Percentiles rank a stretch among this genome's conserved stretches.
These are phyloP conservation scores for Mayetiola destructor DNA, from an alignment of 2,888 invertebrate genomes.

Conservation along the genomic window DNA sequence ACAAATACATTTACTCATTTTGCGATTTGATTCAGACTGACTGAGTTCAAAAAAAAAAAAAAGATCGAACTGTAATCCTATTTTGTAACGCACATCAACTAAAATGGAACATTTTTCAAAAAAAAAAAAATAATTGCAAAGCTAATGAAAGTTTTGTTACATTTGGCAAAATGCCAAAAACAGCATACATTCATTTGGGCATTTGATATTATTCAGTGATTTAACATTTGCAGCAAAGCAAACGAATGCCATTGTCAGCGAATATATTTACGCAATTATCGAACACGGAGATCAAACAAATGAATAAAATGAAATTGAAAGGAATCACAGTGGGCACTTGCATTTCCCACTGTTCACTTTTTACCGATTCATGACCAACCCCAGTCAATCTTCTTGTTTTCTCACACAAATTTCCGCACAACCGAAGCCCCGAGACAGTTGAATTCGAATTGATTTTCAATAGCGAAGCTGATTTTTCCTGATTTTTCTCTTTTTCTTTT, in stretches of 20 bases:
- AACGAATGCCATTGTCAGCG: neutral
- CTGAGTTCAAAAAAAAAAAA: no score
- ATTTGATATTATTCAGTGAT: neutral
- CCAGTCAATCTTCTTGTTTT: no score
- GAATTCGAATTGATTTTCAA: slow-evolving; percentile 13
- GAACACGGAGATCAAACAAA: neutral
- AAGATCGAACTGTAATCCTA: no score
- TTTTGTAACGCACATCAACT: no score
- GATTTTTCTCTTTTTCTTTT: no score
- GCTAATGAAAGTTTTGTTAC: slow-evolving; percentile 10
- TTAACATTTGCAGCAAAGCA: neutral
- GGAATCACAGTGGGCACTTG: neutral
- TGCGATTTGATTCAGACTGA: no score
- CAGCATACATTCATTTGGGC: neutral
- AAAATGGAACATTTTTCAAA: slow-evolving; percentile 2
- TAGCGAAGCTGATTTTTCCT: no score
- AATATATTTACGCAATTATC: slow-evolving; percentile 5
- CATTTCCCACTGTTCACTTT: neutral
- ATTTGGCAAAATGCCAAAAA: neutral
- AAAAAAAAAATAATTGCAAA: no score
- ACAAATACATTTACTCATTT: no score
- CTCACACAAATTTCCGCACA: no score
- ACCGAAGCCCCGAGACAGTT: no score
- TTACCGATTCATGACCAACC: neutral
- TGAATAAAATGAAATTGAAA: neutral